phyloP scores from a whole-genome alignment of 2,888 invertebrate species.

The Asteroscopus sphinx region DNA sequence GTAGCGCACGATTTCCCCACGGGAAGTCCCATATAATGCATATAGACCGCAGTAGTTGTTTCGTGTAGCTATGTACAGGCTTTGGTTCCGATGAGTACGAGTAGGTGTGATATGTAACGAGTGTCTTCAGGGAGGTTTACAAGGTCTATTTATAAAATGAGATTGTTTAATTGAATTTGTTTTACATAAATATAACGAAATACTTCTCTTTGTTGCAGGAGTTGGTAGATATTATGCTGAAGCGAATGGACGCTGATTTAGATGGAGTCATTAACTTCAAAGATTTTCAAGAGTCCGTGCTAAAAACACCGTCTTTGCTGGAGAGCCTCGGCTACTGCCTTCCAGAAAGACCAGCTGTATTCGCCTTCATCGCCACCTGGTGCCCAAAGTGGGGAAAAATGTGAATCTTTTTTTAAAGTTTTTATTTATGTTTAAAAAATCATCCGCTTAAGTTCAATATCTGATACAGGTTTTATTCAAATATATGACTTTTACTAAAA shows the following conservation, averaged over 20 bases:
- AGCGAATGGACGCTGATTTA: slow-evolving; percentile 93
- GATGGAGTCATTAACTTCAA: slow-evolving; percentile 93
- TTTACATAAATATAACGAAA: neutral
- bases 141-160: too few relatives aligned
- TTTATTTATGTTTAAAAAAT: neutral
- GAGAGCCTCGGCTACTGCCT: slow-evolving; percentile 94
- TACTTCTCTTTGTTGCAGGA: slow-evolving; percentile 85
- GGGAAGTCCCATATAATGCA: slow-evolving; percentile 25
- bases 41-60: slow-evolving; percentile 12
- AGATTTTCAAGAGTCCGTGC: slow-evolving; percentile 91
- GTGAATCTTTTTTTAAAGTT: slow-evolving; percentile 53
- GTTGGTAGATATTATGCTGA: slow-evolving; percentile 92
- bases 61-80: slow-evolving; percentile 9
- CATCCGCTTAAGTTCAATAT: neutral
- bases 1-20: slow-evolving; percentile 28
- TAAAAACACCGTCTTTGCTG: slow-evolving; percentile 91
- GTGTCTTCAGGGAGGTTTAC: neutral
- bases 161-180: too few relatives aligned
- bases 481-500: too few relatives aligned
- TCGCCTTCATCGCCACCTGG: slow-evolving; percentile 82
- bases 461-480: neutral
- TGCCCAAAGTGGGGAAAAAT: slow-evolving; percentile 82
- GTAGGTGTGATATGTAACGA: slow-evolving; percentile 2
- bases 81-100: slow-evolving; percentile 8
- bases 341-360: slow-evolving; percentile 90